These are phyloP conservation scores for Falcaria lacertinaria DNA, from an alignment of 2,888 invertebrate species.

Conservation along the genomic window DNA sequence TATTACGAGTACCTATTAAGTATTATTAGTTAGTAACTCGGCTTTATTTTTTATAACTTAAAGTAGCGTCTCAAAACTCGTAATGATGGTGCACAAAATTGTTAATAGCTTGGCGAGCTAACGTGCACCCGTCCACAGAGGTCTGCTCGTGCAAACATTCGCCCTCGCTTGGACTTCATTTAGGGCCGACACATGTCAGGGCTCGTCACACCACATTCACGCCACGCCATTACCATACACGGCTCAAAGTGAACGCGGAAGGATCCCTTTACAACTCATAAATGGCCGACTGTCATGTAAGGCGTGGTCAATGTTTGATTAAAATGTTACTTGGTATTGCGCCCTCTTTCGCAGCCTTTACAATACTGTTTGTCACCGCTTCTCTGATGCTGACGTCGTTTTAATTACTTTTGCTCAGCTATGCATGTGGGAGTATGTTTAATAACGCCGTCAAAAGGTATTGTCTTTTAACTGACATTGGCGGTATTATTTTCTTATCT, in stretches of 20 bases:
- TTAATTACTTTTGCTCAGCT: conserved; percentile 62
- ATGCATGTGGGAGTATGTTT: conserved; percentile 53
- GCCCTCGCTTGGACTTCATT: conserved; percentile 61
- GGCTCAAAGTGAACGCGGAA: conserved; percentile 56
- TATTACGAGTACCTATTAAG: too few species aligned
- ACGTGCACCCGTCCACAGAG: conserved; percentile 5
- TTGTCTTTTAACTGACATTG: conserved; percentile 11
- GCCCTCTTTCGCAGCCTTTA: conserved; percentile 50
- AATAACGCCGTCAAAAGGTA: conserved; percentile 33
- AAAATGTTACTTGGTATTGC: conserved; percentile 61
- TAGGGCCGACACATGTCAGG: conserved; percentile 68
- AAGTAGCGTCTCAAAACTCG: too few species aligned
- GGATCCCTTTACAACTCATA: conserved; percentile 65
- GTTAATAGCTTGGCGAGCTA: not conserved
- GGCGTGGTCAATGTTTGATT: conserved; percentile 71
- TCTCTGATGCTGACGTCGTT: conserved; percentile 48
- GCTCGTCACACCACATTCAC: conserved; percentile 61
- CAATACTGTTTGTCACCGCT: conserved; percentile 43
- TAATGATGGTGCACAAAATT: too few species aligned
- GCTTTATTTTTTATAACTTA: too few species aligned
- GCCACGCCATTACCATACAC: conserved; percentile 67
- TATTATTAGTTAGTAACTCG: too few species aligned
- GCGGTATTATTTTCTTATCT: not conserved
- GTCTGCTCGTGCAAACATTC: conserved; percentile 29
- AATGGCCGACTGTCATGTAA: conserved; percentile 57